phyloP scores from a whole-genome alignment of 1,140 invertebrate genomes.

The Thaumetopoea pityocampa region DNA sequence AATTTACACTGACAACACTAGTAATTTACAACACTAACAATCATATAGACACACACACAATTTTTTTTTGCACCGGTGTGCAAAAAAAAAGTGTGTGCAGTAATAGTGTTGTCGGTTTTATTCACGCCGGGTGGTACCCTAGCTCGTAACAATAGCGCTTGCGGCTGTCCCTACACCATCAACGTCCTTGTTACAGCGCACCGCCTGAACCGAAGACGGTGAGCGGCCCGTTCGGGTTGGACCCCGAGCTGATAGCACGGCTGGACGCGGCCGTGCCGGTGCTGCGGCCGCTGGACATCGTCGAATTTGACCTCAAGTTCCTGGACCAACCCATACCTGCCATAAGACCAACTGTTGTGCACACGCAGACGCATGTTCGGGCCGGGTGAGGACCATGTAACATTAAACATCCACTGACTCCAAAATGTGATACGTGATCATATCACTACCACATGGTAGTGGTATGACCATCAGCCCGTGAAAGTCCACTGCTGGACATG shows the following conservation, averaged over 20 bases:
- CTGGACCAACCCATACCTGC: slow-evolving; percentile 74
- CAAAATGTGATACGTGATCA: neutral
- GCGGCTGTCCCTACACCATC: no score
- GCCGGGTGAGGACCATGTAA: slow-evolving; percentile 46
- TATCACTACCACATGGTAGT: no score
- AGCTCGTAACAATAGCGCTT: no score
- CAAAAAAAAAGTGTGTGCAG: no score
- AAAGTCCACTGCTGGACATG: no score
- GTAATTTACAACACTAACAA: no score
- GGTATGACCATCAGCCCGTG: no score
- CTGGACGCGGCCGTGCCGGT: slow-evolving; percentile 59
- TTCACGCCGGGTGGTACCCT: no score
- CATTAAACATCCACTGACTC: neutral
- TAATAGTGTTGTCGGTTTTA: no score
- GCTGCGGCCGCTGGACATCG: slow-evolving; percentile 29
- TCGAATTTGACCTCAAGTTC: slow-evolving; percentile 71
- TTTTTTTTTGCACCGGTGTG: no score
- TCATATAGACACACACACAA: no score
- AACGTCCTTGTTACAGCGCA: slow-evolving; percentile 22
- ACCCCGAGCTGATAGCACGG: slow-evolving; percentile 79
- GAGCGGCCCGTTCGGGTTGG: slow-evolving; percentile 83
- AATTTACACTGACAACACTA: no score
- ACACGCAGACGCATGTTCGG: slow-evolving; percentile 64
- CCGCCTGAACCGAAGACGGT: slow-evolving; percentile 44
- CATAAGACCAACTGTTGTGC: slow-evolving; percentile 50